A percentile compares a stretch with the other conserved stretches of the same genome.
These are phyloP conservation scores for Thamnophis elegans DNA, from an alignment of 2,797 vertebrate genomes.

Conservation along the genomic window DNA sequence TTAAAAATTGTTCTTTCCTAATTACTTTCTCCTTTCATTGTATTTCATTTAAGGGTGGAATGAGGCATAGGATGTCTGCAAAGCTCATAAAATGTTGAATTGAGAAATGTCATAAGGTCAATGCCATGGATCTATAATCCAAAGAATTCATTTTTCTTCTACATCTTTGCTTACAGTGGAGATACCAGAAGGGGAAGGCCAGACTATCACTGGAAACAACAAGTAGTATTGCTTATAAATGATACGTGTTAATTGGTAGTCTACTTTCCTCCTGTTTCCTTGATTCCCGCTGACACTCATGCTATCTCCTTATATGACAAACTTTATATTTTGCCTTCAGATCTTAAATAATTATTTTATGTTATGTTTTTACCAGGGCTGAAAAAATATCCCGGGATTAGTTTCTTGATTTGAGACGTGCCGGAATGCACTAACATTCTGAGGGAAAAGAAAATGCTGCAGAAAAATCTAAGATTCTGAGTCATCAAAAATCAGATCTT, in stretches of 20 bases:
- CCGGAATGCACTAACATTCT: conserved; percentile 47
- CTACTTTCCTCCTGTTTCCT: conserved; percentile 32
- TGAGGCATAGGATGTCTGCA: conserved; percentile 58
- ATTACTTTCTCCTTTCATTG: conserved; percentile 52
- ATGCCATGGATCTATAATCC: conserved; percentile 66
- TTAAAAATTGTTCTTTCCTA: background rate
- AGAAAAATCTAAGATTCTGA: conserved; percentile 35
- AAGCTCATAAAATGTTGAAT: conserved; percentile 58
- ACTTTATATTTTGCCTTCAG: conserved; percentile 42
- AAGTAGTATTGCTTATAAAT: conserved; percentile 32
- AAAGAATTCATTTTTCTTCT: conserved; percentile 57
- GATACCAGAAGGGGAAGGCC: conserved; percentile 28
- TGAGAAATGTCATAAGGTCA: conserved; percentile 66
- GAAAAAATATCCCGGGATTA: conserved; percentile 39
- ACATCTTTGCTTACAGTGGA: conserved; percentile 40
- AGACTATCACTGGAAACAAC: conserved; percentile 25
- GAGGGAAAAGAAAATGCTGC: conserved; percentile 44
- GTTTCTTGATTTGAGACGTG: conserved; percentile 31
- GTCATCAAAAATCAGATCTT: conserved; percentile 9
- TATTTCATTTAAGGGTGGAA: conserved; percentile 47
- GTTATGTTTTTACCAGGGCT: conserved; percentile 2
- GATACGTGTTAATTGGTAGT: background rate
- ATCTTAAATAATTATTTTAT: conserved; percentile 42
- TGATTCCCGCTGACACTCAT: background rate
- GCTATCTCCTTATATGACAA: conserved; percentile 23